Percentiles rank a stretch among this genome's conserved stretches.
Evolutionary conservation across 2,888 invertebrate genomes (phyloP).

Genomic region (Dasypolia templi): DNA sequence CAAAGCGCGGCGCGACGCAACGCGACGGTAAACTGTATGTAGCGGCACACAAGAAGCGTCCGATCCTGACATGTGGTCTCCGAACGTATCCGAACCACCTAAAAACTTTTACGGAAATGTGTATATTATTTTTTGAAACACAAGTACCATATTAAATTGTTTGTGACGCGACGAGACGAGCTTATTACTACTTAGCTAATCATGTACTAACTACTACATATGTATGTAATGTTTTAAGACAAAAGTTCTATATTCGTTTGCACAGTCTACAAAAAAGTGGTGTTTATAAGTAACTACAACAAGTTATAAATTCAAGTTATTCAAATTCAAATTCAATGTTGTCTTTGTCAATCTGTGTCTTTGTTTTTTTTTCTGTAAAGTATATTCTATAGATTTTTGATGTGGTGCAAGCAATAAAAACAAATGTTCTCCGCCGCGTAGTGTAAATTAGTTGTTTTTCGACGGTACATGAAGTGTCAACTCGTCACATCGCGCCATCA

Average conservation of each 20-base stretch:
- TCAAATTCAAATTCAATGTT: neutral
- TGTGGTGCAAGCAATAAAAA: neutral
- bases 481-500: constrained; percentile 28
- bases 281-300: neutral
- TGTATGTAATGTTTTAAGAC: neutral
- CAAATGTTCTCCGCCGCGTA: too few relatives aligned
- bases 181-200: too few relatives aligned
- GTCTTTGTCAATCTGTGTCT: neutral
- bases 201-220: neutral
- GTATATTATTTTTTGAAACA: constrained; percentile 35
- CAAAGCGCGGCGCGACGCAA: neutral
- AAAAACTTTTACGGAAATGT: constrained; percentile 47
- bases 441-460: too few relatives aligned
- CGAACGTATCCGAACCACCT: constrained; percentile 17
- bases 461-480: too few relatives aligned
- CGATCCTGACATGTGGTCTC: neutral
- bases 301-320: neutral
- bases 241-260: neutral
- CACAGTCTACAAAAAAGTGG: neutral
- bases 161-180: constrained; percentile 15
- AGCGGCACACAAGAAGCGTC: constrained; percentile 10
- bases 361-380: neutral
- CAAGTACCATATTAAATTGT: constrained; percentile 31
- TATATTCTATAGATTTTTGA: neutral
- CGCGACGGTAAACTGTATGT: neutral